Conservation (phyloP, 1,140 invertebrate genomes). For the Pseudomyrmex cubaensis region DNA sequence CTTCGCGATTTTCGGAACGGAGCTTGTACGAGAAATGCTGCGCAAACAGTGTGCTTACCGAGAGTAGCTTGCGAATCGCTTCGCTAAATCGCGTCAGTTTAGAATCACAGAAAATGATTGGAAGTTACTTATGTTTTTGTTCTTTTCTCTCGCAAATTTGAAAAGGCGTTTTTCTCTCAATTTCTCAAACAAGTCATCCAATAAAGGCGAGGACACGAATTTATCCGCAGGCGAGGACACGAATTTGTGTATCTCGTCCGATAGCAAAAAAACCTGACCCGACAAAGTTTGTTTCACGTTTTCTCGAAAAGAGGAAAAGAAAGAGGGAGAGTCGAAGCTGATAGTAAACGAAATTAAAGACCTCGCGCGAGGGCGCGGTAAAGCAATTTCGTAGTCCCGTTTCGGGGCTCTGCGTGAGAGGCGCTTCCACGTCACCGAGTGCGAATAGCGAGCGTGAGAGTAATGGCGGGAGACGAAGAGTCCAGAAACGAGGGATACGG, state of each 20-base stretch:
- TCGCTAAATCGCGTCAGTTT: too few species aligned
- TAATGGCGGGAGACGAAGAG: slow-evolving; percentile 54
- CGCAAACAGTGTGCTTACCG: not conserved
- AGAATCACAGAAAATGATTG: too few species aligned
- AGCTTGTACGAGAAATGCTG: not conserved
- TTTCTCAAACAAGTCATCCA: not conserved
- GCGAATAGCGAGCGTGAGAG: slow-evolving; percentile 56
- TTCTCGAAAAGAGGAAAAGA: not conserved
- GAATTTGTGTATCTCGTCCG: slow-evolving; percentile 15
- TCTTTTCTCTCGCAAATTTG: not conserved
- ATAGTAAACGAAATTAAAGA: slow-evolving; percentile 73
- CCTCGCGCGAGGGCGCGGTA: slow-evolving; percentile 65
- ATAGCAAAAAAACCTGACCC: slow-evolving; percentile 47
- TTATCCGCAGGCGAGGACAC: not conserved
- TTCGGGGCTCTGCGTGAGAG: slow-evolving; percentile 42
- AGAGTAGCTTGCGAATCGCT: not conserved
- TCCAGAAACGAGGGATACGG: slow-evolving; percentile 34
- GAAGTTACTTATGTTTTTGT: too few species aligned
- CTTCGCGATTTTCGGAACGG: not conserved
- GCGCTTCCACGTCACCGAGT: slow-evolving; percentile 66
- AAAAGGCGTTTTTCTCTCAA: not conserved
- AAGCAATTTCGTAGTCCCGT: slow-evolving; percentile 71
- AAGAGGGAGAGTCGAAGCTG: slow-evolving; percentile 29
- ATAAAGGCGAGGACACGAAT: too few species aligned
- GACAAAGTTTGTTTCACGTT: slow-evolving; percentile 60